A percentile compares a stretch with the other conserved stretches of the same genome.
phyloP scores from a whole-genome alignment of 2,888 invertebrate species.

The Sarcophaga carnaria region DNA sequence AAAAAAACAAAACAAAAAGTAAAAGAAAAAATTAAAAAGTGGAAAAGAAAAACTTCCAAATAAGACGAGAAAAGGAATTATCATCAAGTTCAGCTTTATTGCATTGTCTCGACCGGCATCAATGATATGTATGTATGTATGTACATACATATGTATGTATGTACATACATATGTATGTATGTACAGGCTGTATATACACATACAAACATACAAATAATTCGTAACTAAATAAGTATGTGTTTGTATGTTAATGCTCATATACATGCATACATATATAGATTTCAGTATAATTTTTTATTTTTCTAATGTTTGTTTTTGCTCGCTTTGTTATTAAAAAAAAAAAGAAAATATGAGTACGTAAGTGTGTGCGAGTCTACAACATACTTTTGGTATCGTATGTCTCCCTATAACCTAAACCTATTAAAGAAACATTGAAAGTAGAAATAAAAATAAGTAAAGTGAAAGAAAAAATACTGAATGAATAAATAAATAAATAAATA shows the following conservation, averaged over 20 bases:
- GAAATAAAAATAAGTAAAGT: constrained; percentile 65
- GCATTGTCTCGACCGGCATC: constrained; percentile 69
- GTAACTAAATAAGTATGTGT: not conserved
- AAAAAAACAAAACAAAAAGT: not conserved
- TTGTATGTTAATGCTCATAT: not conserved
- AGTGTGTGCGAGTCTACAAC: constrained; percentile 39
- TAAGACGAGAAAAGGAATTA: constrained; percentile 58
- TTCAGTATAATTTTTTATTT: constrained; percentile 20
- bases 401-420: constrained; percentile 68
- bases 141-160: not conserved
- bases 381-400: constrained; percentile 58
- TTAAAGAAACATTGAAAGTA: constrained; percentile 64
- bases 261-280: not conserved
- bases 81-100: constrained; percentile 71
- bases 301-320: constrained; percentile 8
- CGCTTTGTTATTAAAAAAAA: not conserved
- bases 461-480: constrained; percentile 48
- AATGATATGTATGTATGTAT: constrained; percentile 12
- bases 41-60: constrained; percentile 10
- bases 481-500: constrained; percentile 35
- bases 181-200: not conserved
- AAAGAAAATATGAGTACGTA: not conserved
- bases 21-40: no score
- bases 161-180: constrained; percentile 2
- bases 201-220: not conserved